Percentiles rank a stretch among this genome's conserved stretches.
These are phyloP conservation scores for Sarcoramphus papa DNA, from an alignment of 2,797 vertebrate species.

Conservation along the genomic window DNA sequence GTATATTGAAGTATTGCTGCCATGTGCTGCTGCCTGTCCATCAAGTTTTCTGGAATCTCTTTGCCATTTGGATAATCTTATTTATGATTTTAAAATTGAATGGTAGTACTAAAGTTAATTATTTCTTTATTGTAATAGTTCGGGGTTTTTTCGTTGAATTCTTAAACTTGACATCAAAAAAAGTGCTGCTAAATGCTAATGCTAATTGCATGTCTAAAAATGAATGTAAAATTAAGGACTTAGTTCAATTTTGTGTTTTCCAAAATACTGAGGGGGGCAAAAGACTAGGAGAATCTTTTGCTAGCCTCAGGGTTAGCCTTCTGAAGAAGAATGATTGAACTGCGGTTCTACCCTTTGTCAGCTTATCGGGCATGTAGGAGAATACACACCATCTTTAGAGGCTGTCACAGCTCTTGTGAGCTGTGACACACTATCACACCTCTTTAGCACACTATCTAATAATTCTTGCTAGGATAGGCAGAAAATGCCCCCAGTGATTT, in stretches of 20 bases:
- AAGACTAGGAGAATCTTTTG: background rate
- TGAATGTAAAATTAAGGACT: background rate
- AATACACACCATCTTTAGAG: background rate
- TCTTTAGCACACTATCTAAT: rapidly evolving
- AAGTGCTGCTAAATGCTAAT: background rate
- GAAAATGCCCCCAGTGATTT: background rate
- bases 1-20: background rate
- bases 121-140: background rate
- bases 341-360: background rate
- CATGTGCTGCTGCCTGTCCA: background rate
- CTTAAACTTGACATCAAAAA: background rate
- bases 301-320: background rate
- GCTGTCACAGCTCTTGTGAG: background rate
- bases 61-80: background rate
- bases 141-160: background rate
- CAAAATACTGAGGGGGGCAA: background rate
- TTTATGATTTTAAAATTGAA: background rate
- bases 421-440: too few relatives aligned
- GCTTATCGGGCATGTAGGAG: background rate
- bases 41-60: background rate
- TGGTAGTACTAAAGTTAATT: background rate
- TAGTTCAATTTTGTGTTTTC: background rate
- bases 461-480: background rate
- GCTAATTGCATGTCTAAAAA: background rate
- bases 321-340: background rate